phyloP scores from a whole-genome alignment of 2,888 invertebrate species.

The Eilema sororculum region DNA sequence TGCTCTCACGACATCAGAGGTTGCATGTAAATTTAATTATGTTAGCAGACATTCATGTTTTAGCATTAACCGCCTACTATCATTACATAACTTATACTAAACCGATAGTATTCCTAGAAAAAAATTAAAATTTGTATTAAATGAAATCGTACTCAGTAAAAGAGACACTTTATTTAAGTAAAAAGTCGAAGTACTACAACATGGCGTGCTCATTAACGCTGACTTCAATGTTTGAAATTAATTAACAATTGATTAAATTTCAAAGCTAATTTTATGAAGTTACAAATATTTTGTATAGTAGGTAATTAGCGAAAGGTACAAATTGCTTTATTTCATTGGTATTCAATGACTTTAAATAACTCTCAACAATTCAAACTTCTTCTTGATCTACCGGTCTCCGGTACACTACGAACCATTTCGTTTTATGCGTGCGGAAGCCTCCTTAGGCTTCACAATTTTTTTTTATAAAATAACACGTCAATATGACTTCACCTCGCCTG shows the following conservation, averaged over 20 bases:
- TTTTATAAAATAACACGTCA: too few species aligned
- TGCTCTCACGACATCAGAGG: not conserved
- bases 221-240: not conserved
- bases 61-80: too few species aligned
- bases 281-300: not conserved
- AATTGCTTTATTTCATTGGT: not conserved
- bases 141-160: not conserved
- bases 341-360: not conserved
- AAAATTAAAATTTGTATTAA: not conserved
- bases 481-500: too few species aligned
- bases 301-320: not conserved
- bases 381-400: too few species aligned
- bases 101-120: too few species aligned
- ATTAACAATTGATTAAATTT: not conserved
- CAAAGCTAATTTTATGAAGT: slow-evolving; percentile 1
- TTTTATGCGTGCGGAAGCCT: too few species aligned
- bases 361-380: too few species aligned
- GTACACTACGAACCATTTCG: too few species aligned
- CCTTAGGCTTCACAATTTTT: too few species aligned
- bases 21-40: too few species aligned
- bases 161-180: not conserved
- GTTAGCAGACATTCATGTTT: too few species aligned
- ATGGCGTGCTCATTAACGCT: not conserved
- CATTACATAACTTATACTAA: too few species aligned
- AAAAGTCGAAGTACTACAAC: not conserved